A percentile compares a stretch with the other conserved stretches of the same genome.
These are phyloP conservation scores for Mionectes macconnelli DNA, from an alignment of 2,113 vertebrate genomes.

Conservation along the genomic window DNA sequence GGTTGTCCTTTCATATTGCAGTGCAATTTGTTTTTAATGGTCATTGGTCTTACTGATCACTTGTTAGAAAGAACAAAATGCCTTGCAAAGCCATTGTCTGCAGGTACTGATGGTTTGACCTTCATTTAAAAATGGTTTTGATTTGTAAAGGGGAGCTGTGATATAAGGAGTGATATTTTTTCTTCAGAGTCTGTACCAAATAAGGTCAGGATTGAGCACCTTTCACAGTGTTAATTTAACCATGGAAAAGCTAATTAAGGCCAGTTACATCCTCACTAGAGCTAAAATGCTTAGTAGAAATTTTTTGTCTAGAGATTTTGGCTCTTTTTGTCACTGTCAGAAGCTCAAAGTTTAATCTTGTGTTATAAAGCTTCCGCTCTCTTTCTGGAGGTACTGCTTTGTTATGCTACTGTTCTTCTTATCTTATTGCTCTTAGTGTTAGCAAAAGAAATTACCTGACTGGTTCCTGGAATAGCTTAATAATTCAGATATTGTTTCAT, in stretches of 20 bases:
- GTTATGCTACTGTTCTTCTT: not conserved
- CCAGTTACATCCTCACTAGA: not conserved
- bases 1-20: not conserved
- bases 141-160: not conserved
- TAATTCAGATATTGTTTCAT: conserved; percentile 20
- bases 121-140: not conserved
- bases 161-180: not conserved
- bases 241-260: not conserved
- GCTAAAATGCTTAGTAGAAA: not conserved
- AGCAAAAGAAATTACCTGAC: conserved; percentile 1
- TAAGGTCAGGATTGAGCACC: not conserved
- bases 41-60: not conserved
- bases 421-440: not conserved
- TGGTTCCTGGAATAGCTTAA: conserved; percentile 5
- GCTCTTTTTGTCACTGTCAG: not conserved
- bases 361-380: not conserved
- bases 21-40: not conserved
- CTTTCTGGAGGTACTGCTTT: not conserved
- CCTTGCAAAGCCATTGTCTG: not conserved
- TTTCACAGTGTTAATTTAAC: conserved; percentile 13
- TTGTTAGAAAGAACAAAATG: not conserved
- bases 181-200: not conserved
- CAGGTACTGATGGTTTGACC: not conserved
- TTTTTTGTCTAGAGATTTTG: not conserved
- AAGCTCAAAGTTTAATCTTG: not conserved